Evolutionary conservation across 37 sponge, comb jelly and placozoan genomes (phyloP).

Genomic region (Dysidea cf. avara): DNA sequence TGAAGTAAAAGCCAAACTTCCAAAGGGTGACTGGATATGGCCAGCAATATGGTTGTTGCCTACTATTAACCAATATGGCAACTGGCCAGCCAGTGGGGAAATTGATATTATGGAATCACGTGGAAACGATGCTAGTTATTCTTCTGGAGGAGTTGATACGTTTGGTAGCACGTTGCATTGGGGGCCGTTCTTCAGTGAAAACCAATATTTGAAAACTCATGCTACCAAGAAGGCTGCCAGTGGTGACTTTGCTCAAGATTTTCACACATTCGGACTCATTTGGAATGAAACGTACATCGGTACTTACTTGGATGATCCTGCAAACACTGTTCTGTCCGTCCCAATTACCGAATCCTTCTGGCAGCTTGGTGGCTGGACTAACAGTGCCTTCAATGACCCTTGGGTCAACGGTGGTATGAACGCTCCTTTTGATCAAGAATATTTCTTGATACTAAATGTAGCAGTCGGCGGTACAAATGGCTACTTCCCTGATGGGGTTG

Average conservation of each 20-base stretch:
- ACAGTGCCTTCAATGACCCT: slow-evolving; percentile 51
- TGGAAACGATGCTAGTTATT: slow-evolving; percentile 64
- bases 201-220: slow-evolving; percentile 28
- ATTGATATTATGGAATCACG: slow-evolving; percentile 82
- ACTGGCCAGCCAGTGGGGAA: slow-evolving; percentile 79
- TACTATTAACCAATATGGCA: slow-evolving; percentile 62
- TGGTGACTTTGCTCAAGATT: slow-evolving; percentile 60
- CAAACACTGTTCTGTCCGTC: slow-evolving; percentile 40
- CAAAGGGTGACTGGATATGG: slow-evolving; percentile 81
- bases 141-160: slow-evolving; percentile 58
- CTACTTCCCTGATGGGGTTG: slow-evolving; percentile 72
- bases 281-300: slow-evolving; percentile 82
- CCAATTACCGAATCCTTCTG: slow-evolving; percentile 65
- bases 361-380: slow-evolving; percentile 39
- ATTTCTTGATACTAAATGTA: slow-evolving; percentile 63
- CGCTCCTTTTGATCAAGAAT: slow-evolving; percentile 73
- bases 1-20: slow-evolving; percentile 67
- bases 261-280: slow-evolving; percentile 63
- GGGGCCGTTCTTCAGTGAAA: slow-evolving; percentile 30
- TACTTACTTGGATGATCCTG: slow-evolving; percentile 59
- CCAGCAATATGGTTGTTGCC: slow-evolving; percentile 81
- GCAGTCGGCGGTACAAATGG: slow-evolving; percentile 70
- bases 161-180: slow-evolving; percentile 74
- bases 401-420: slow-evolving; percentile 47
- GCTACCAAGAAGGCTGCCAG: background rate